Conservation (phyloP, 2,888 invertebrate species). For the Campopleginae sp. region DNA sequence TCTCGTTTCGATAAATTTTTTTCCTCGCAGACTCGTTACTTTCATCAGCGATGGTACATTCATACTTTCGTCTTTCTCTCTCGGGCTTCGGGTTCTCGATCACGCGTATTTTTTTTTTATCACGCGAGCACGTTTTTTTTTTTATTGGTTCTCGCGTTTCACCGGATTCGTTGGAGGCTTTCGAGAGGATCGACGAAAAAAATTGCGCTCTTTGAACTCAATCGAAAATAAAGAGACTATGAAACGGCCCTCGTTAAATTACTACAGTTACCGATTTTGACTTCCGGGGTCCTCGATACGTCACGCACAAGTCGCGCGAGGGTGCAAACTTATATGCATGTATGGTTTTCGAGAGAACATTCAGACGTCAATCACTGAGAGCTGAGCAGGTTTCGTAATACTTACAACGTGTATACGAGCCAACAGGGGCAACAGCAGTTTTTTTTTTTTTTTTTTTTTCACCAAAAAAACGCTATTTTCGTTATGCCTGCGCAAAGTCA, state of each 20-base stretch:
- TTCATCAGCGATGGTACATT: constrained; percentile 22
- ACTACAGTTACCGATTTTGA: constrained; percentile 77
- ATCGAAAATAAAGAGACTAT: constrained; percentile 36
- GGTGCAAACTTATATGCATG: constrained; percentile 75
- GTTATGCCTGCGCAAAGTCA: constrained; percentile 51
- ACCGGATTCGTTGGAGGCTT: constrained; percentile 32
- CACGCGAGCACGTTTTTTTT: constrained; percentile 35
- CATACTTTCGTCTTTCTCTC: constrained; percentile 26
- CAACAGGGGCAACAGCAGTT: constrained; percentile 57
- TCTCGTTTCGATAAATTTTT: constrained; percentile 54
- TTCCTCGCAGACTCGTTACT: constrained; percentile 47
- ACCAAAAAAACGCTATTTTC: constrained; percentile 54
- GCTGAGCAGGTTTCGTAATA: constrained; percentile 67
- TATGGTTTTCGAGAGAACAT: constrained; percentile 72
- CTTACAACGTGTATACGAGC: constrained; percentile 69
- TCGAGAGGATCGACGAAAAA: constrained; percentile 54
- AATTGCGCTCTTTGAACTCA: constrained; percentile 46
- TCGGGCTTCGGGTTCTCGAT: constrained; percentile 27
- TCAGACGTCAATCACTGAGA: constrained; percentile 77
- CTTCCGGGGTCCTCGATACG: constrained; percentile 64
- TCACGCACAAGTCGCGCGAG: constrained; percentile 59
- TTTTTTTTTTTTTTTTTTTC: constrained; percentile 66
- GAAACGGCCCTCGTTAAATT: constrained; percentile 77
- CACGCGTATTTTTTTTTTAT: constrained; percentile 45
- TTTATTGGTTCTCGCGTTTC: constrained; percentile 51